A percentile compares a stretch with the other conserved stretches of the same genome.
Conservation (phyloP, 2,888 invertebrate genomes). For the Digitonthophagus gazella region DNA sequence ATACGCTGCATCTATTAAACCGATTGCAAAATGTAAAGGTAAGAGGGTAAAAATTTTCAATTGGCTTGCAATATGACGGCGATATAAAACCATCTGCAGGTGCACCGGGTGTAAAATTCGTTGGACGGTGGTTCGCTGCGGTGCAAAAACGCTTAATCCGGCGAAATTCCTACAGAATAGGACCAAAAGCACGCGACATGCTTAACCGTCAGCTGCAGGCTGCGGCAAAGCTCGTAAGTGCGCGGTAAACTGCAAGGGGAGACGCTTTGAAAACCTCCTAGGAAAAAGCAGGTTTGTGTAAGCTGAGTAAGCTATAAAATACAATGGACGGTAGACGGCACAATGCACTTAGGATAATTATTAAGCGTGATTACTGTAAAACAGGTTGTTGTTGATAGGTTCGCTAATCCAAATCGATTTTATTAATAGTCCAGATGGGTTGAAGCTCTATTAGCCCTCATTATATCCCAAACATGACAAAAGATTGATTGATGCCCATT, state of each 20-base stretch:
- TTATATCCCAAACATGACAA: neutral
- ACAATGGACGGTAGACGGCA: neutral
- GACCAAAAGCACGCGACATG: neutral
- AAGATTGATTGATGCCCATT: neutral
- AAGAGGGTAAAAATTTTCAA: neutral
- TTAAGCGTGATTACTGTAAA: neutral
- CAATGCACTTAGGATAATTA: neutral
- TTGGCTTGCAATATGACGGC: neutral
- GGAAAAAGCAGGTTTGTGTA: neutral
- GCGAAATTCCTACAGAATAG: neutral
- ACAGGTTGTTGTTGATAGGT: neutral
- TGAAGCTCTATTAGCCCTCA: neutral
- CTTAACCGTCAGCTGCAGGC: neutral
- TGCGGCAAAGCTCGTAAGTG: neutral
- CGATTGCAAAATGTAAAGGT: no score
- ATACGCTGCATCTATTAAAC: no score
- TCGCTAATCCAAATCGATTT: neutral
- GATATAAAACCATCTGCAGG: neutral
- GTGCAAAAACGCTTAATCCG: neutral
- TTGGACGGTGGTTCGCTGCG: neutral
- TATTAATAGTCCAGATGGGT: neutral
- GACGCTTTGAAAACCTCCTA: neutral
- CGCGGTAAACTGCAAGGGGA: neutral
- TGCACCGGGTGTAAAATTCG: neutral
- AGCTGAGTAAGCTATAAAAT: neutral